Conservation (phyloP, 2,888 invertebrate species). For the Pristionchus entomophagus region DNA sequence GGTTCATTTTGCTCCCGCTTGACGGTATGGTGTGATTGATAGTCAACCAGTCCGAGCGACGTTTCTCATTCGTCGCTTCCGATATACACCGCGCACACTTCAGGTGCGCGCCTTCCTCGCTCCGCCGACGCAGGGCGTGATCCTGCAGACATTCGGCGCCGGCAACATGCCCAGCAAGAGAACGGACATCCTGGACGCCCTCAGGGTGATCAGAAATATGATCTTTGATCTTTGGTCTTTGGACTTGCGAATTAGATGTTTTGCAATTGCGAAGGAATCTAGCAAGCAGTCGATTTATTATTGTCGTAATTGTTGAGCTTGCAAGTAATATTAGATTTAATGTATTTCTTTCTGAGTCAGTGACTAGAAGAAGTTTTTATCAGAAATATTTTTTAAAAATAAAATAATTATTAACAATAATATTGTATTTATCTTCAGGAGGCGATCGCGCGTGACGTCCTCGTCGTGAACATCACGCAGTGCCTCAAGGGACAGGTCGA, state of each 20-base stretch:
- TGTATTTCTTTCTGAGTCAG: too few relatives aligned
- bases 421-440: conserved; percentile 49
- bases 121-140: conserved; percentile 87
- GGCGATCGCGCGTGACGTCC: conserved; percentile 82
- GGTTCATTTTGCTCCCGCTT: too few relatives aligned
- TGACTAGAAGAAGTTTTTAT: too few relatives aligned
- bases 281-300: too few relatives aligned
- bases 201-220: conserved; percentile 80
- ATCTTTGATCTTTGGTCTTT: too few relatives aligned
- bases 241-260: too few relatives aligned
- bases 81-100: neutral
- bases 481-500: conserved; percentile 88
- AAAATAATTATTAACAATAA: too few relatives aligned
- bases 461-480: conserved; percentile 93
- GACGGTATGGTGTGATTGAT: too few relatives aligned
- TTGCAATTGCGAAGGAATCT: too few relatives aligned
- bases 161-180: conserved; percentile 92
- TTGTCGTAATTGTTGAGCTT: too few relatives aligned
- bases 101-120: conserved; percentile 80
- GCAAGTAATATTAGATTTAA: too few relatives aligned
- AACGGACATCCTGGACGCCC: conserved; percentile 84
- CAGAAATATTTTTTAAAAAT: too few relatives aligned
- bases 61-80: neutral
- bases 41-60: neutral
- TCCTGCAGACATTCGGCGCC: conserved; percentile 92